Evolutionary conservation across 92 coral and sea anemone species (phyloP).

Genomic region (Porites evermanni): DNA sequence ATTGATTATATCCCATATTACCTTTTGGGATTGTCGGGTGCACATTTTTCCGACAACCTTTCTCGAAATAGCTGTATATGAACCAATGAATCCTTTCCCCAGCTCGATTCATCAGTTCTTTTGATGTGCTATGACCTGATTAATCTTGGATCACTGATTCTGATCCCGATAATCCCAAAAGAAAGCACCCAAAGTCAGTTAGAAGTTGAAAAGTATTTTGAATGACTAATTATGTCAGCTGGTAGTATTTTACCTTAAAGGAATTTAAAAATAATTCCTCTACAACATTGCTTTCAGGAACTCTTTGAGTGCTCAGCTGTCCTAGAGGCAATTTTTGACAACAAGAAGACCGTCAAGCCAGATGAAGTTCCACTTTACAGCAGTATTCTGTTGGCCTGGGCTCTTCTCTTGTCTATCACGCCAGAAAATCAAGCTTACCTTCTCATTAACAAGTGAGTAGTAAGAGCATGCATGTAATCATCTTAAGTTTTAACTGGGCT

Average conservation of each 20-base stretch:
- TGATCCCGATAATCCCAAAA: too few species aligned
- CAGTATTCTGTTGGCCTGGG: constrained; percentile 86
- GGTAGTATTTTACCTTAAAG: background rate
- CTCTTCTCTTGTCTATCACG: constrained; percentile 85
- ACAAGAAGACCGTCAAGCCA: constrained; percentile 76
- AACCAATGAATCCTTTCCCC: too few species aligned
- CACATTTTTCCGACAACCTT: too few species aligned
- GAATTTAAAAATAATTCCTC: background rate
- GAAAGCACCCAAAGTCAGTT: too few species aligned
- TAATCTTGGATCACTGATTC: too few species aligned
- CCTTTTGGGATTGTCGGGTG: too few species aligned
- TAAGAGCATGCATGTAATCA: background rate
- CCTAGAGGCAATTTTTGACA: constrained; percentile 75
- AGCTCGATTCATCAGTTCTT: too few species aligned
- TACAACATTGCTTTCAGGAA: constrained; percentile 59
- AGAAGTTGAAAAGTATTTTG: background rate
- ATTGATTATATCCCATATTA: too few species aligned
- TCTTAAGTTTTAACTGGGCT: background rate
- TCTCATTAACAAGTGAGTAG: constrained; percentile 78
- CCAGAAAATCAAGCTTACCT: constrained; percentile 65
- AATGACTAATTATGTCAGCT: background rate
- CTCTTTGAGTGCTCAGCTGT: constrained; percentile 74
- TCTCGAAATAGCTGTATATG: too few species aligned
- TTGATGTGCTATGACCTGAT: too few species aligned
- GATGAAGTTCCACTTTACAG: constrained; percentile 73